Percentiles rank a stretch among this genome's conserved stretches.
phyloP scores from a whole-genome alignment of 1,140 invertebrate species.

The Aphis gossypii region DNA sequence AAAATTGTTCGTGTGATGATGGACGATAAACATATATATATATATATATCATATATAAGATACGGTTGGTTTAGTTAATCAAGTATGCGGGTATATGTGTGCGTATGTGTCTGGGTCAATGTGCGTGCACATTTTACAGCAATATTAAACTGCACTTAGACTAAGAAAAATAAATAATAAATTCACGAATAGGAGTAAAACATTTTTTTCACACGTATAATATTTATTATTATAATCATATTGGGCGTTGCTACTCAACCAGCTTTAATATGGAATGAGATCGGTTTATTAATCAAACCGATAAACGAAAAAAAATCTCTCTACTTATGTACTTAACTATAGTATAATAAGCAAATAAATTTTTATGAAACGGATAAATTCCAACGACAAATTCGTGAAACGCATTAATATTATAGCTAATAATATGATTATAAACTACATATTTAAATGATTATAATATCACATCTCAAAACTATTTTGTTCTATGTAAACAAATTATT shows the following conservation, averaged over 20 bases:
- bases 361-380: neutral
- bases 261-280: neutral
- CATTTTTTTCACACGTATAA: neutral
- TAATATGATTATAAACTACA: neutral
- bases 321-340: too few species aligned
- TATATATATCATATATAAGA: neutral
- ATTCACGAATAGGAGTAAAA: neutral
- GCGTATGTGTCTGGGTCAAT: neutral
- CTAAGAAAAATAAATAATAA: neutral
- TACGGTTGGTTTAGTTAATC: neutral
- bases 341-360: neutral
- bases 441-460: neutral
- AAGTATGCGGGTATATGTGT: neutral
- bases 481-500: neutral
- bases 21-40: neutral
- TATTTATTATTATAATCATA: neutral
- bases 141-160: conserved; percentile 22
- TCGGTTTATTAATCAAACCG: neutral
- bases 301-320: too few species aligned
- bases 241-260: neutral
- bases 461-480: neutral
- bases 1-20: conserved; percentile 33
- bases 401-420: neutral
- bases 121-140: neutral
- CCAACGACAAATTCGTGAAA: neutral